Evolutionary conservation across 2,113 vertebrate species (phyloP).

Genomic region (Ptyas mucosa): DNA sequence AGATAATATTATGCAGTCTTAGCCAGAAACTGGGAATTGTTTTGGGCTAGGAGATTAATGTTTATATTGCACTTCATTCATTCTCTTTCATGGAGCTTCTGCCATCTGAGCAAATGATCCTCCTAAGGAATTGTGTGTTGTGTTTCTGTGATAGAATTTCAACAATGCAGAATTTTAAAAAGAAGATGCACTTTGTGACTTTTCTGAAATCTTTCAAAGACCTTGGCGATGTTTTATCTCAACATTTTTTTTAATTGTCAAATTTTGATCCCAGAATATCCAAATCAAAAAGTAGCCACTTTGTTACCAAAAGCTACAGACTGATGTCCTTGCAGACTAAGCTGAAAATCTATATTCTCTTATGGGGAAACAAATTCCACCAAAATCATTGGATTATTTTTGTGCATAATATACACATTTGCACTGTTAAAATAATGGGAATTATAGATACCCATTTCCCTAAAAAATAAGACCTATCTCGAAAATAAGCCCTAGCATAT

Average conservation of each 20-base stretch:
- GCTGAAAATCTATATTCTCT: background rate
- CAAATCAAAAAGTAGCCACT: background rate
- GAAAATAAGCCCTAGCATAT: no score
- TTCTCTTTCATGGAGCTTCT: background rate
- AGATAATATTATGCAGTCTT: conserved; percentile 16
- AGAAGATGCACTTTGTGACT: background rate
- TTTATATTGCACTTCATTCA: conserved; percentile 27
- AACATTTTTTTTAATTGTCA: background rate
- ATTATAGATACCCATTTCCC: background rate
- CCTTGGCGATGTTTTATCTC: background rate
- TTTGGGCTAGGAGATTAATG: background rate
- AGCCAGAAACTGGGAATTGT: background rate
- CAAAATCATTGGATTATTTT: background rate
- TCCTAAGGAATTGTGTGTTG: conserved; percentile 14
- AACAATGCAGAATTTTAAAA: conserved; percentile 1
- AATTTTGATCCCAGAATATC: background rate
- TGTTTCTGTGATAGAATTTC: background rate
- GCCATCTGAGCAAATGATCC: background rate
- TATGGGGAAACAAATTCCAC: background rate
- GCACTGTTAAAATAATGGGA: background rate
- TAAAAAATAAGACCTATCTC: no score
- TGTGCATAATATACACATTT: background rate
- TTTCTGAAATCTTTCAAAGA: conserved; percentile 21
- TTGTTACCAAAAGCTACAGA: background rate
- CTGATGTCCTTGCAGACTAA: background rate